A percentile compares a stretch with the other conserved stretches of the same genome.
These are phyloP conservation scores for Seriola dumerili DNA, from an alignment of 2,113 vertebrate species.

Conservation along the genomic window DNA sequence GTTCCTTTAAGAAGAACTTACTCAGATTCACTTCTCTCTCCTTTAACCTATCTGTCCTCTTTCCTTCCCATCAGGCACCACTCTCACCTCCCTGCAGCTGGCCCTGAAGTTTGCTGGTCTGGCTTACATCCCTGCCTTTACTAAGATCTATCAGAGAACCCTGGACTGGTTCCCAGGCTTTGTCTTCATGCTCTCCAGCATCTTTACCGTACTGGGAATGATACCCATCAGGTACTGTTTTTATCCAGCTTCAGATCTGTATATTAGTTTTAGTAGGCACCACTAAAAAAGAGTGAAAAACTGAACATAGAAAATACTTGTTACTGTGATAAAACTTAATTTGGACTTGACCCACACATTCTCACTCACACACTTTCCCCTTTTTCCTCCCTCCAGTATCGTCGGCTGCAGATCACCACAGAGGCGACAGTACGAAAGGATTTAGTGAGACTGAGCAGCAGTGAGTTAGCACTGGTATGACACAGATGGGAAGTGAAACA, in stretches of 20 bases:
- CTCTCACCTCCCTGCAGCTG: slow-evolving; percentile 90
- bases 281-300: not conserved
- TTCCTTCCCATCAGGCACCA: slow-evolving; percentile 78
- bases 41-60: not conserved
- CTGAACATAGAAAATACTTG: not conserved
- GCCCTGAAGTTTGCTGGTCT: slow-evolving; percentile 87
- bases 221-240: slow-evolving; percentile 87
- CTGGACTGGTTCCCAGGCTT: slow-evolving; percentile 88
- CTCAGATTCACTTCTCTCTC: not conserved
- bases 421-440: slow-evolving; percentile 42
- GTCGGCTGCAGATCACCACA: slow-evolving; percentile 69
- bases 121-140: slow-evolving; percentile 89
- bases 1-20: not conserved
- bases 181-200: slow-evolving; percentile 89
- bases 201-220: slow-evolving; percentile 86
- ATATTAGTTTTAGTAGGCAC: not conserved
- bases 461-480: not conserved
- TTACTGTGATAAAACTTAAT: not conserved
- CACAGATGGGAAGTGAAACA: not conserved
- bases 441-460: slow-evolving; percentile 52
- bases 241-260: not conserved
- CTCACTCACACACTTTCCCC: not conserved
- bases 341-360: not conserved
- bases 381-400: slow-evolving; percentile 61
- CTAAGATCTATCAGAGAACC: slow-evolving; percentile 92